phyloP scores from a whole-genome alignment of 2,888 invertebrate species.

The Drosophila kuntzei region DNA sequence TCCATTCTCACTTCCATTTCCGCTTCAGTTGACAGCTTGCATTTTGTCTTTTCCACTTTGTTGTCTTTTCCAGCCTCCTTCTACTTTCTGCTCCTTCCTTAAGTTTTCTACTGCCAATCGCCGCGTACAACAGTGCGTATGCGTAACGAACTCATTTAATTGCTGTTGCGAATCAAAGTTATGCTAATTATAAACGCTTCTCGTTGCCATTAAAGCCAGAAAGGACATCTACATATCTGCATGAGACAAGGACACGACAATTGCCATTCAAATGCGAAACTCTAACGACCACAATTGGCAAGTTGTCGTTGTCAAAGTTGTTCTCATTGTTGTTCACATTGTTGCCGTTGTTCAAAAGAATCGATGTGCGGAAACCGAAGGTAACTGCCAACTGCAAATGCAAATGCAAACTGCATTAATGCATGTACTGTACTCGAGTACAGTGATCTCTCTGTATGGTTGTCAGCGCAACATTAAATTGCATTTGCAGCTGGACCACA shows the following conservation, averaged over 20 bases:
- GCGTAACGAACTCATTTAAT: constrained; percentile 34
- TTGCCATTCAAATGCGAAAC: constrained; percentile 23
- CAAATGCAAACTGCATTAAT: constrained; percentile 57
- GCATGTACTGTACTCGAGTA: constrained; percentile 19
- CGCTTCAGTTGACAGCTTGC: constrained; percentile 39
- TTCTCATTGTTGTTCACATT: constrained; percentile 3
- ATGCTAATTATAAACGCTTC: constrained; percentile 44
- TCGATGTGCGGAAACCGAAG: constrained; percentile 31
- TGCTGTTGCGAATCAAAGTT: constrained; percentile 8
- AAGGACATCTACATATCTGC: background rate
- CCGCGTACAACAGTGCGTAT: constrained; percentile 30
- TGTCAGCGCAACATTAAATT: constrained; percentile 30
- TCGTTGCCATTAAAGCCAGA: constrained; percentile 5
- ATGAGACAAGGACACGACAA: constrained; percentile 9
- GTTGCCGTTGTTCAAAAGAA: constrained; percentile 19
- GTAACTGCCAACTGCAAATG: constrained; percentile 44
- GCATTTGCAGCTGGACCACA: constrained; percentile 29
- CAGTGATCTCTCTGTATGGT: constrained; percentile 8
- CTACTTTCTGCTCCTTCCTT: background rate
- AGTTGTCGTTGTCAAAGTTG: constrained; percentile 17
- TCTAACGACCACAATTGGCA: constrained; percentile 28
- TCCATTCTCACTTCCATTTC: constrained; percentile 7
- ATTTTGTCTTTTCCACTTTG: constrained; percentile 24
- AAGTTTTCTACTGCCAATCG: constrained; percentile 35
- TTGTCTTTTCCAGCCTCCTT: background rate